These are phyloP conservation scores for Harmothoe impar DNA, from an alignment of 2,888 invertebrate genomes.

Conservation along the genomic window DNA sequence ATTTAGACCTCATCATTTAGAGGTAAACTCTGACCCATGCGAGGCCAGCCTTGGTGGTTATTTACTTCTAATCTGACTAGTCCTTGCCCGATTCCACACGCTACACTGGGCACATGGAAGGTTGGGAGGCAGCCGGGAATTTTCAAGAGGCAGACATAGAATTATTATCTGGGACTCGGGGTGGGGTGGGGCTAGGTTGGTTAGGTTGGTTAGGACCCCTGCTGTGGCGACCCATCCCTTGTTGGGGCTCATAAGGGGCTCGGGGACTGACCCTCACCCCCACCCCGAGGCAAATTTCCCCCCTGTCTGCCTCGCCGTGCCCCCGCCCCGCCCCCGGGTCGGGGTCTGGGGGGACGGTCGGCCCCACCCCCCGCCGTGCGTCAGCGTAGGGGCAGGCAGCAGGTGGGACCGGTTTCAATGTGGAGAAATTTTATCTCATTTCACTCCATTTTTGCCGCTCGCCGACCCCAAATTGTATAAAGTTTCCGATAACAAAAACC, in stretches of 20 bases:
- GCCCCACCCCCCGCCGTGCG: slow-evolving; percentile 32
- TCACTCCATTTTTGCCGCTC: slow-evolving; percentile 46
- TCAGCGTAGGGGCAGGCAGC: not conserved
- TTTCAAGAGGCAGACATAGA: slow-evolving; percentile 29
- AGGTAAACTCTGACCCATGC: not conserved
- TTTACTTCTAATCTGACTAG: slow-evolving; percentile 6
- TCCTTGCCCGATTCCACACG: not conserved
- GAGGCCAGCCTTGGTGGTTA: not conserved
- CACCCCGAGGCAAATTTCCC: slow-evolving; percentile 42
- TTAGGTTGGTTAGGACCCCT: slow-evolving; percentile 24
- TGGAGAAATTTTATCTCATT: slow-evolving; percentile 44
- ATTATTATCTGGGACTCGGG: slow-evolving; percentile 25
- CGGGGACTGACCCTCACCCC: not conserved
- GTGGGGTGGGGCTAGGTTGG: too few species aligned
- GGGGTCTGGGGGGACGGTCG: not conserved
- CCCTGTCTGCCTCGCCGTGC: slow-evolving; percentile 7
- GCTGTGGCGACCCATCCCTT: not conserved
- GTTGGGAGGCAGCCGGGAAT: not conserved
- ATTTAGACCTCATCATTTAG: not conserved
- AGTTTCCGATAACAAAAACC: slow-evolving; percentile 54
- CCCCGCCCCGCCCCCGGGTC: slow-evolving; percentile 36
- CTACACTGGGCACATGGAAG: slow-evolving; percentile 3
- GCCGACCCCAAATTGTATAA: slow-evolving; percentile 47
- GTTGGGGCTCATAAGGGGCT: slow-evolving; percentile 8
- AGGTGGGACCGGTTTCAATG: slow-evolving; percentile 47